Conservation (phyloP, 2,888 invertebrate genomes). For the Tiliacea aurago region DNA sequence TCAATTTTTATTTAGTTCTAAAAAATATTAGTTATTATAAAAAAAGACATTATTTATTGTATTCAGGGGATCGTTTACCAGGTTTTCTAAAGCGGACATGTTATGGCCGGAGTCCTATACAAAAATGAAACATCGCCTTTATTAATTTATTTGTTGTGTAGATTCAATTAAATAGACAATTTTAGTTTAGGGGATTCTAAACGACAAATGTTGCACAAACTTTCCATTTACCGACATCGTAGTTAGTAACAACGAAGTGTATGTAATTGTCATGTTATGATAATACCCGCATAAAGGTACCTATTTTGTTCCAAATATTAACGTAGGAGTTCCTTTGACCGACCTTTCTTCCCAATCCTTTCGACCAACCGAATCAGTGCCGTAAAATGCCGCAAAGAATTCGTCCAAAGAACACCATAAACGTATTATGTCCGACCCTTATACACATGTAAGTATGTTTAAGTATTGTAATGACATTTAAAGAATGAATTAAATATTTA, state of each 20-base stretch:
- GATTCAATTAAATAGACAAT: background rate
- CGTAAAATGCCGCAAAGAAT: conserved; percentile 56
- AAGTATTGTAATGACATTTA: conserved; percentile 69
- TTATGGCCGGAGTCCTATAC: too few species aligned
- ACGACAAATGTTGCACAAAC: background rate
- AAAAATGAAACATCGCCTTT: too few species aligned
- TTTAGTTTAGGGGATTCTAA: background rate
- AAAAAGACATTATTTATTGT: too few species aligned
- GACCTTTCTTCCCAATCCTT: conserved; percentile 20
- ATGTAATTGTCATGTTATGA: conserved; percentile 1
- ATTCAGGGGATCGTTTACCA: too few species aligned
- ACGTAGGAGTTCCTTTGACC: background rate
- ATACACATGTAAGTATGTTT: conserved; percentile 60
- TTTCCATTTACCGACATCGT: background rate
- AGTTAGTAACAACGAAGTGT: background rate
- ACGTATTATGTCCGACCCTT: conserved; percentile 51
- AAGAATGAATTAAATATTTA: conserved; percentile 75
- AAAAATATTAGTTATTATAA: too few species aligned
- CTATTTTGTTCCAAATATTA: conserved; percentile 6
- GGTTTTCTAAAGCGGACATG: too few species aligned
- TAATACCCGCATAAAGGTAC: conserved; percentile 25
- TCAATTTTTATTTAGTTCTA: too few species aligned
- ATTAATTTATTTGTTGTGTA: background rate
- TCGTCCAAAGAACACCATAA: conserved; percentile 52
- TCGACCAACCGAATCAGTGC: conserved; percentile 46